phyloP scores from a whole-genome alignment of 2,888 invertebrate genomes.

The Melipona beecheii region DNA sequence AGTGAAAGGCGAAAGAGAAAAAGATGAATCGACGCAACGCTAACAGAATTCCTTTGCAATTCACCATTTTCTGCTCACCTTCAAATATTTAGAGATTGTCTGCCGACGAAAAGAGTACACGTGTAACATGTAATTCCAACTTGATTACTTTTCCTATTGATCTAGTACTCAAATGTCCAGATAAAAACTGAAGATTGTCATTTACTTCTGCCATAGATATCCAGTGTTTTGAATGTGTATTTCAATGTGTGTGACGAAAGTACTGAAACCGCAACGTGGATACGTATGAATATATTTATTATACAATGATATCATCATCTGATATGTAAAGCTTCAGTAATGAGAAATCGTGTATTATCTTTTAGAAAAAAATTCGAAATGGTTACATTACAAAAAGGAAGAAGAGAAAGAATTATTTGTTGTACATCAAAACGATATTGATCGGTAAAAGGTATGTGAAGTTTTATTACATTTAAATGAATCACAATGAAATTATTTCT shows the following conservation, averaged over 20 bases:
- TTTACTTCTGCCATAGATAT: neutral
- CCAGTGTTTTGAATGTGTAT: neutral
- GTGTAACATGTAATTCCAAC: neutral
- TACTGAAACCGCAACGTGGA: conserved; percentile 7
- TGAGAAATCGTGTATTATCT: neutral
- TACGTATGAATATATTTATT: neutral
- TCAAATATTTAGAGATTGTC: neutral
- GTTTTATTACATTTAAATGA: too few relatives aligned
- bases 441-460: too few relatives aligned
- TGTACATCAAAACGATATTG: too few relatives aligned
- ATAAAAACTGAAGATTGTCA: neutral
- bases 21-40: conserved; percentile 16
- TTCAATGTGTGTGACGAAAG: neutral
- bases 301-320: neutral
- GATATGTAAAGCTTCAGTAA: conserved; percentile 37
- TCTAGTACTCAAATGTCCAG: neutral
- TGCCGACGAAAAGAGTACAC: too few relatives aligned
- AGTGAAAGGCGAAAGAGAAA: conserved; percentile 46
- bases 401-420: neutral
- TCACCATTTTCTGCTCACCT: neutral
- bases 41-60: neutral
- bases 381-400: neutral
- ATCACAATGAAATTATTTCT: too few relatives aligned
- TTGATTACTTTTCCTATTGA: neutral
- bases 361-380: neutral